A percentile compares a stretch with the other conserved stretches of the same genome.
Evolutionary conservation across 2,113 vertebrate species (phyloP).

Genomic region (Otis tarda): DNA sequence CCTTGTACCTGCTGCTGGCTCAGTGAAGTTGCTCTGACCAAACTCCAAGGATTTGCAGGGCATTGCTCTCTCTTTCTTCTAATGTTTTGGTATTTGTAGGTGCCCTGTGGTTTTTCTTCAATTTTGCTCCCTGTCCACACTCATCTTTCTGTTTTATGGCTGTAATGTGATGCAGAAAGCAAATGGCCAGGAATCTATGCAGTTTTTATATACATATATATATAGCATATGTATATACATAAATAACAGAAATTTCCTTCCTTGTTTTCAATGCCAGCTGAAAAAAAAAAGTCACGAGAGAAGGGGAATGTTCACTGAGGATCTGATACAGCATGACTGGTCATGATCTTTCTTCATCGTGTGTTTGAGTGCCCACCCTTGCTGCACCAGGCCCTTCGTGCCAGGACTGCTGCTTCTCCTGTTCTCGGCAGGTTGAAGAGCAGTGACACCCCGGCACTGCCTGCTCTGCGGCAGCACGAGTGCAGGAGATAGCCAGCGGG

Average conservation of each 20-base stretch:
- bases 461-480: background rate
- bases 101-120: background rate
- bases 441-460: background rate
- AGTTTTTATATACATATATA: background rate
- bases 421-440: background rate
- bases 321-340: background rate
- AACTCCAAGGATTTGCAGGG: background rate
- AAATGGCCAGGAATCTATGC: background rate
- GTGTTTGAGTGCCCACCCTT: background rate
- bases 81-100: background rate
- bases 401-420: background rate
- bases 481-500: background rate
- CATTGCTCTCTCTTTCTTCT: background rate
- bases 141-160: background rate
- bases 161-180: background rate
- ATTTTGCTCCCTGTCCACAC: background rate
- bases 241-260: background rate
- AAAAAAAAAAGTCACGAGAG: background rate
- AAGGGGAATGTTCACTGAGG: background rate
- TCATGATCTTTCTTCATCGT: accelerated
- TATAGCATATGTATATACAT: background rate
- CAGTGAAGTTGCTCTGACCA: background rate
- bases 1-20: background rate
- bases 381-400: accelerated
- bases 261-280: background rate